Base-by-base conservation (phyloP, 2,888 invertebrate genomes). In the Oasisia sp. region DNA sequence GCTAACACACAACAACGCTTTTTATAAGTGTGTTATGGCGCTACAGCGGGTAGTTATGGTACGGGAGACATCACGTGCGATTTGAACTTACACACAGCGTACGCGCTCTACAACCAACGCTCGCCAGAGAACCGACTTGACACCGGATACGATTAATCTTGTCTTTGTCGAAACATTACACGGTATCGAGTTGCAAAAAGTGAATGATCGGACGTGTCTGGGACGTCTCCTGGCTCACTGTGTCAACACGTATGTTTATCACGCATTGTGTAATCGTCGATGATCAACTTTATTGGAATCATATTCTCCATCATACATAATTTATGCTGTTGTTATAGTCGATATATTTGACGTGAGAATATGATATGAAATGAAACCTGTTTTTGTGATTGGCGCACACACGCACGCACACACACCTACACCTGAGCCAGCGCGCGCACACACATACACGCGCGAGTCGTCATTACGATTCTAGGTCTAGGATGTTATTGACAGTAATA, bases 211-310 rank as follows among this genome's bases (percentile, higher is more conserved):
- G 56, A 56, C 56, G 1, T 0, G 56, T 56, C 74, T 74, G 74
- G 19, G 3, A 74, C 0, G 27, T 74, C 27, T 7, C 74, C 27
- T 74, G 74, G 27, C n/a, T 74, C 14, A 74, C 74, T 74, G 74
- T 74, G 74, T 74, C 74, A 74, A 74, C n/a, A 74, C n/a, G 74
- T 74, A 74, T n/a, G 74, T 74, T 74, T 74, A 74, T 74, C 74
- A 74, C 27, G 27, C 74, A 74, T 74, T 74, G 74, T 74, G 19
- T 74, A 74, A 74, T 74, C 19, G 14, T 27, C 27, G 74, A 74
- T 74, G 74, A 27, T 74, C 19, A 74, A 74, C 27, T 19, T 74
- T n/a, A 19, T 27, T 74, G 27, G 74, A 27, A 74, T 27, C 74
- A 74, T 74, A 74, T 74, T 74, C 27, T 14, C 74, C 27, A 27